phyloP scores from a whole-genome alignment of 23 tunicate species.

The Phallusia fumigata region DNA sequence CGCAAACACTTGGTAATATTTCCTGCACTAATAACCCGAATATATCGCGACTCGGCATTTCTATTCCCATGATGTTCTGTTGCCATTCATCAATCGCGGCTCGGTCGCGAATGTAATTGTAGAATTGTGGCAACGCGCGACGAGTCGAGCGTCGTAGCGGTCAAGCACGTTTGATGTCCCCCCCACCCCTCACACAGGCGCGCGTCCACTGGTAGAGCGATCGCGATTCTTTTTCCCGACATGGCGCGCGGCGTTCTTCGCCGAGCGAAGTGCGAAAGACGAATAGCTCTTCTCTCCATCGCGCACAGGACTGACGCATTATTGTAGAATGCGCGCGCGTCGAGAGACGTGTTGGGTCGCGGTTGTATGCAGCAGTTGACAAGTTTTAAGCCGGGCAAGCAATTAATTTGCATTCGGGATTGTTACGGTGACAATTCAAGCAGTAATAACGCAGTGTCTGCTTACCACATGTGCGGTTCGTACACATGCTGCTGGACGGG shows the following conservation, averaged over 20 bases:
- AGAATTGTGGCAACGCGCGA: constrained; percentile 2
- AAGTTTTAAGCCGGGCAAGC: too few species aligned
- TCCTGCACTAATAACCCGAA: too few species aligned
- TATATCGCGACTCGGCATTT: background rate
- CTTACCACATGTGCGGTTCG: too few species aligned
- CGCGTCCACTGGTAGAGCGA: constrained; percentile 3
- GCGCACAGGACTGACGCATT: background rate
- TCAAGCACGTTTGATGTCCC: constrained; percentile 9
- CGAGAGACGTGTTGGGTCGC: background rate
- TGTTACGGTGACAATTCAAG: background rate
- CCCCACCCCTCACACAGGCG: background rate
- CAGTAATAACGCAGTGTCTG: background rate
- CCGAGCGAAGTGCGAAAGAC: background rate
- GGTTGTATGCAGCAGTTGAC: background rate
- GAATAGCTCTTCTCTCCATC: background rate
- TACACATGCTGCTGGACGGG: too few species aligned
- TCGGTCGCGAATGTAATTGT: background rate
- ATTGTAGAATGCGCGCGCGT: constrained; percentile 11
- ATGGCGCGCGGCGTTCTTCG: background rate
- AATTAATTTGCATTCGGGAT: background rate
- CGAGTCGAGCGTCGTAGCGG: background rate
- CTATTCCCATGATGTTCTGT: background rate
- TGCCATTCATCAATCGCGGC: background rate
- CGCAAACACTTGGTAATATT: too few species aligned
- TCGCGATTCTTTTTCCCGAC: constrained; percentile 42